Base-by-base conservation (phyloP, 2,113 vertebrate genomes). In the Ailuropoda melanoleuca region DNA sequence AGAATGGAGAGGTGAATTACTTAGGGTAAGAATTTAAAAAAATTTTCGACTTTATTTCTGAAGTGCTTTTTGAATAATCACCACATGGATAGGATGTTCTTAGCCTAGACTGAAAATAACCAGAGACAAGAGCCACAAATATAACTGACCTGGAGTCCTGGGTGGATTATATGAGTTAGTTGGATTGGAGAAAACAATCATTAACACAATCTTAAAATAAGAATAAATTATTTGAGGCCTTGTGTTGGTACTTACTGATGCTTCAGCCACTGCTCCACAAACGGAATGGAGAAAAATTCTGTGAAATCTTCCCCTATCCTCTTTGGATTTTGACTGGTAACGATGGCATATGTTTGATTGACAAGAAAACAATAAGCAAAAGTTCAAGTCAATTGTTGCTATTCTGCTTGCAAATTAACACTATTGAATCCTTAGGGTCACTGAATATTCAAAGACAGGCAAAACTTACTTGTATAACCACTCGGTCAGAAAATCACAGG, bases 391-490 rank as follows among this genome's bases (percentile, higher is more conserved):
- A 93, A 81, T 66, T 83, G 48, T 72, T 97, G 93, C 90, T 92
- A 48, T 48, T 96, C 74, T 39, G 55, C 94, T 98, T 93, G 60
- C 43, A 98, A 97, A 98, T 95, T 77, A 97, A 96, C 43, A 70
- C 6, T 26, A 92, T 19, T 72, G 53, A 96, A 95, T 87, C 13
- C 93, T 6, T 64, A 37, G 77, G 83, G 39, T 89, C 80, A 97
- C 15, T 97, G 92, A 97, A 96, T 93, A 95, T 56, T 66, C 88
- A 95, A 95, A 98, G 56, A 55, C 39, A 84, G 0, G 0, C 97
- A 97, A 80, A 94, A 99, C 99, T 99, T 99, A 99, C 99, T 99
- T 99, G 99, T 99, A 99, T 43, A 99, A 98, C 99, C 99, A 99
- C 97, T 99, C 99, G 0, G 99, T 99, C 31, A 99, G 98, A 97